Evolutionary conservation across 2,113 vertebrate genomes (phyloP).

Genomic region (Bubo bubo): DNA sequence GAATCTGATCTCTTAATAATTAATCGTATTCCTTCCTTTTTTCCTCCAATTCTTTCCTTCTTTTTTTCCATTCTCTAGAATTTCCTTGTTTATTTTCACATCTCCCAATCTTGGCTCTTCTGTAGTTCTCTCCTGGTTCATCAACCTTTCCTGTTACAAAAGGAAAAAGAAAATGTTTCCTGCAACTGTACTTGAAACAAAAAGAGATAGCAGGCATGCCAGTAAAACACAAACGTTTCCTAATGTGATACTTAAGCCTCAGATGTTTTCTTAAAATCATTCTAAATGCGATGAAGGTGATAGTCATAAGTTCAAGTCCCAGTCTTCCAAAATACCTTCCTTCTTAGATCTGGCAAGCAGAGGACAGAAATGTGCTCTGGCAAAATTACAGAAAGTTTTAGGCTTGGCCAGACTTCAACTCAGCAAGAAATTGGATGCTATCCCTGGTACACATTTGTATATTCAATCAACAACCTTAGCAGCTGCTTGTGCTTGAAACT

Average conservation of each 20-base stretch:
- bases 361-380: not conserved
- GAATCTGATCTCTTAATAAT: not conserved
- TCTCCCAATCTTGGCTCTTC: not conserved
- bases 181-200: not conserved
- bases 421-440: not conserved
- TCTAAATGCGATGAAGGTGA: not conserved
- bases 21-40: not conserved
- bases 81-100: not conserved
- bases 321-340: not conserved
- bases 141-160: not conserved
- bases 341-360: not conserved
- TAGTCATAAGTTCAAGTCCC: not conserved
- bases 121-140: not conserved
- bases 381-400: slow-evolving; percentile 4
- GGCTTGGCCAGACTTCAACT: not conserved
- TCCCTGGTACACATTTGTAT: slow-evolving; percentile 22
- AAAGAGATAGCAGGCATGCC: not conserved
- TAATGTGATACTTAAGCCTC: not conserved
- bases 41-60: not conserved
- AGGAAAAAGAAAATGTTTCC: not conserved
- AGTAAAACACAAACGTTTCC: not conserved
- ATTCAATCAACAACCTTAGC: slow-evolving; percentile 25
- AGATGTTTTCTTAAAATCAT: not conserved
- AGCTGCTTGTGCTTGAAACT: slow-evolving; percentile 30
- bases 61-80: not conserved